These are phyloP conservation scores for Numida meleagris DNA, from an alignment of 2,113 vertebrate genomes.

Conservation along the genomic window DNA sequence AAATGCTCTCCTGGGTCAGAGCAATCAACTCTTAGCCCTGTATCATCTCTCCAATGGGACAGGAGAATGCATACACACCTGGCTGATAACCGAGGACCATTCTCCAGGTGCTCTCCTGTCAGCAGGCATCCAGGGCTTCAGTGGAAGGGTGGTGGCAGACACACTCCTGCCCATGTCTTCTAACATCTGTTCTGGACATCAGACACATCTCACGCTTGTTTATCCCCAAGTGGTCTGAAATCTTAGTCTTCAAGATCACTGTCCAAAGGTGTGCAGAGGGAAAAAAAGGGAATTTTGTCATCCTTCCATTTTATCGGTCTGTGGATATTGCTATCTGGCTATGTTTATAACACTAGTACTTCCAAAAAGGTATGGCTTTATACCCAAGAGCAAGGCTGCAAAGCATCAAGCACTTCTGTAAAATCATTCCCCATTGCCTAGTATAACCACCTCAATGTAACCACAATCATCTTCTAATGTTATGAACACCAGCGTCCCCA, in stretches of 20 bases:
- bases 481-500: neutral
- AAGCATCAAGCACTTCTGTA: neutral
- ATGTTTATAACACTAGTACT: accelerated
- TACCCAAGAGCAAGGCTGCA: neutral
- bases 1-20: neutral
- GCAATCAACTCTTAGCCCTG: neutral
- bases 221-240: too few species aligned
- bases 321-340: neutral
- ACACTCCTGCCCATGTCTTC: neutral
- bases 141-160: neutral
- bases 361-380: neutral
- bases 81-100: neutral
- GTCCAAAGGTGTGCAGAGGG: neutral
- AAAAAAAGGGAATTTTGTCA: neutral
- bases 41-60: neutral
- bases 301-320: neutral
- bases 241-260: neutral
- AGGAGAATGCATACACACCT: neutral
- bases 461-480: neutral
- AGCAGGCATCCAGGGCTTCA: too few species aligned
- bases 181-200: neutral
- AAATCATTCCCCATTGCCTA: neutral
- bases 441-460: neutral
- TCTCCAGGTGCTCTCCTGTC: neutral
- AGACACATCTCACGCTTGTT: neutral